Evolutionary conservation across 2,888 invertebrate species (phyloP).

Genomic region (Entomobrya multifasciata): DNA sequence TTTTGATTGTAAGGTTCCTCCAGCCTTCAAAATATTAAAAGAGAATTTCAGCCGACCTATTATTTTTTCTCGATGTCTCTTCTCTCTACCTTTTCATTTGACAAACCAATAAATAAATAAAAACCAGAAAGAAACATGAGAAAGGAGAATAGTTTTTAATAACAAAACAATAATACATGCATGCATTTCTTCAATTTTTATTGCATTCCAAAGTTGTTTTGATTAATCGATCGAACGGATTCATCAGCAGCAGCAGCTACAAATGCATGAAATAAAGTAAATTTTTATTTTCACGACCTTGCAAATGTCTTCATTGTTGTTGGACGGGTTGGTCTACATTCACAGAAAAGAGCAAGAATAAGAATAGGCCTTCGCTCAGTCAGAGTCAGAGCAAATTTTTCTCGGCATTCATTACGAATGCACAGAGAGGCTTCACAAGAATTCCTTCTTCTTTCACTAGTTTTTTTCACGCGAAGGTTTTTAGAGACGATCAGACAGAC

Average conservation of each 20-base stretch:
- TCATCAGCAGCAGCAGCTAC: not conserved
- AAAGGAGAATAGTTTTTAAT: slow-evolving; percentile 28
- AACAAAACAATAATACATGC: slow-evolving; percentile 21
- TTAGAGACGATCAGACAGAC: not conserved
- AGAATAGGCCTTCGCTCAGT: not conserved
- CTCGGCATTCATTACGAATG: slow-evolving; percentile 7
- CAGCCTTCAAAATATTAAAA: slow-evolving; percentile 3
- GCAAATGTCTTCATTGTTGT: slow-evolving; percentile 72
- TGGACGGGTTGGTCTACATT: slow-evolving; percentile 67
- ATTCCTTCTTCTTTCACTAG: slow-evolving; percentile 41
- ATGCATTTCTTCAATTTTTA: slow-evolving; percentile 58
- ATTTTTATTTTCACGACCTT: slow-evolving; percentile 60
- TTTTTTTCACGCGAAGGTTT: not conserved
- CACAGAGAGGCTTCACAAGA: not conserved
- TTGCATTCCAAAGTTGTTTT: slow-evolving; percentile 69
- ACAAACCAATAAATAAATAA: slow-evolving; percentile 53
- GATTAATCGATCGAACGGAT: slow-evolving; percentile 68
- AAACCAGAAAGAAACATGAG: slow-evolving; percentile 45
- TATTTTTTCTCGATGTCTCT: slow-evolving; percentile 10
- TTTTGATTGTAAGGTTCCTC: not conserved
- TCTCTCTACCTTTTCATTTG: slow-evolving; percentile 21
- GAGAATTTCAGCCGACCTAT: slow-evolving; percentile 5
- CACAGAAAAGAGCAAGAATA: not conserved
- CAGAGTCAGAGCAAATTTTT: not conserved
- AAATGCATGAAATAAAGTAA: slow-evolving; percentile 1